Percentiles rank a stretch among this genome's conserved stretches.
Evolutionary conservation across 2,888 invertebrate species (phyloP).

Genomic region (Parelbella ahira): DNA sequence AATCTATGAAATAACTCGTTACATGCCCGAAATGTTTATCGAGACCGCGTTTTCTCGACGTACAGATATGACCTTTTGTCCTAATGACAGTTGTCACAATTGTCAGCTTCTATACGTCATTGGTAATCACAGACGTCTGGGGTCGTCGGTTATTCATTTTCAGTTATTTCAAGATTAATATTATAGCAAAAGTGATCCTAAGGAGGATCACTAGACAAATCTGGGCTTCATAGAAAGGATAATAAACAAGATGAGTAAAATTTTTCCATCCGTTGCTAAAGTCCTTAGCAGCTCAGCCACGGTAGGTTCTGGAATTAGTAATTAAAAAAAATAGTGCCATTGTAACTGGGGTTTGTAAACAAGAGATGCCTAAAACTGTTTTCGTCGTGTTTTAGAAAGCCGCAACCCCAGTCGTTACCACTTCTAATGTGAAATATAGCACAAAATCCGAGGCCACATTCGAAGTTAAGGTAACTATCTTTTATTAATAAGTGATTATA

Average conservation of each 20-base stretch:
- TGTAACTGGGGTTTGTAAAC: conserved; percentile 1
- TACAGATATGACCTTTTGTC: conserved; percentile 30
- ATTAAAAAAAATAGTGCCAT: conserved; percentile 9
- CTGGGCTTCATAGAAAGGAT: conserved; percentile 60
- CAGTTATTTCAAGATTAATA: conserved; percentile 10
- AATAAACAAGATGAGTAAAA: conserved; percentile 62
- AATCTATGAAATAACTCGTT: no score
- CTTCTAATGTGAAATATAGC: conserved; percentile 78
- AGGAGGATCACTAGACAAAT: conserved; percentile 49
- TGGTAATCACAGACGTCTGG: conserved; percentile 16
- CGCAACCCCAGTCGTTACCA: conserved; percentile 48
- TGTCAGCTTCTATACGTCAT: conserved; percentile 13
- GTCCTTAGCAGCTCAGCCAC: conserved; percentile 53
- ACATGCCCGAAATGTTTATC: no score
- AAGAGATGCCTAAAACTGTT: conserved; percentile 3
- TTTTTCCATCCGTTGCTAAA: conserved; percentile 60
- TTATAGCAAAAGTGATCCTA: conserved; percentile 45
- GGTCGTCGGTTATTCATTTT: conserved; percentile 26
- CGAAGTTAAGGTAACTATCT: conserved; percentile 77
- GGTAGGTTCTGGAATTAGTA: conserved; percentile 43
- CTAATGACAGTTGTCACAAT: conserved; percentile 25
- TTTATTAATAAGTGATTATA: neutral
- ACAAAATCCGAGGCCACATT: conserved; percentile 82
- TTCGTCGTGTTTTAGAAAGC: conserved; percentile 56
- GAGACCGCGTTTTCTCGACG: conserved; percentile 24